These are phyloP conservation scores for Quadriops clusia DNA, from an alignment of 2,888 invertebrate genomes.

Conservation along the genomic window DNA sequence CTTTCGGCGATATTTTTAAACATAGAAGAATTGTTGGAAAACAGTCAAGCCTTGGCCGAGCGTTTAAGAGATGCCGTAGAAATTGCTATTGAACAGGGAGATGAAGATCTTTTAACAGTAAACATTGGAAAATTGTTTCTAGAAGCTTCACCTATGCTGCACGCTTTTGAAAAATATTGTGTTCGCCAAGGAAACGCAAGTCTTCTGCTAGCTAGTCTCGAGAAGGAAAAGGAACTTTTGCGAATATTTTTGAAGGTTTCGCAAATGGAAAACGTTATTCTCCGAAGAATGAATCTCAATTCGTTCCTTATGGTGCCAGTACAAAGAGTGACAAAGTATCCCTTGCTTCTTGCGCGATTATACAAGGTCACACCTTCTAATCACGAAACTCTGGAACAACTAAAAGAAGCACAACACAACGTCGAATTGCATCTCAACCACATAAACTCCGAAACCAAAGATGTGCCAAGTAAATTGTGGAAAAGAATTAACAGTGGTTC, in stretches of 20 bases:
- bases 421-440: conserved; percentile 88
- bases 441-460: conserved; percentile 88
- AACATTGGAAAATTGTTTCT: conserved; percentile 84
- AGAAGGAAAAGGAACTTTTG: conserved; percentile 88
- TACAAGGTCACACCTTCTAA: conserved; percentile 82
- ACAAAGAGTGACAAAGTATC: conserved; percentile 94
- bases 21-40: conserved; percentile 81
- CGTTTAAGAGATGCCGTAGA: conserved; percentile 78
- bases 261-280: conserved; percentile 89
- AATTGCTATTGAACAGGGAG: conserved; percentile 69
- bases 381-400: conserved; percentile 67
- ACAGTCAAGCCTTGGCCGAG: conserved; percentile 74
- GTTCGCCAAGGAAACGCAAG: conserved; percentile 87
- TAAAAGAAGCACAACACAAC: conserved; percentile 80
- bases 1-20: conserved; percentile 86
- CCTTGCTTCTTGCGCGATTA: conserved; percentile 77
- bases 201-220: conserved; percentile 73
- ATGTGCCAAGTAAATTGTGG: conserved; percentile 84
- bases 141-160: conserved; percentile 84
- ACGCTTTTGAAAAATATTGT: conserved; percentile 91
- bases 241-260: conserved; percentile 90
- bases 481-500: conserved; percentile 71
- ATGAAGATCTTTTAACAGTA: conserved; percentile 75
- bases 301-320: conserved; percentile 98
- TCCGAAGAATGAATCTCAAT: conserved; percentile 90